phyloP scores from a whole-genome alignment of 2,113 vertebrate species.

The Willisornis vidua region DNA sequence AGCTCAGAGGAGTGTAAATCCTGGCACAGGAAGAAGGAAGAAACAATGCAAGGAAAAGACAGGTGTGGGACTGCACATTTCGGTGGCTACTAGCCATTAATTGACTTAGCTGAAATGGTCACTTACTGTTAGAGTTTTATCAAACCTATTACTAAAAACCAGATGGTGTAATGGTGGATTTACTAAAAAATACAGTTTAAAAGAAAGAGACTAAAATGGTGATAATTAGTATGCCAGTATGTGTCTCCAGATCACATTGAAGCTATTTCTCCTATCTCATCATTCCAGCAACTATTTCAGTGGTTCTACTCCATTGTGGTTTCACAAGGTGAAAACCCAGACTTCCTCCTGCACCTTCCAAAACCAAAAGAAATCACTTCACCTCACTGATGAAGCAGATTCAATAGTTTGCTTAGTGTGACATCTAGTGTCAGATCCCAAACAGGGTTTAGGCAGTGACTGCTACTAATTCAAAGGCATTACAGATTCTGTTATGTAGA shows the following conservation, averaged over 20 bases:
- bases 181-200: not conserved
- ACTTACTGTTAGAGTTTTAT: not conserved
- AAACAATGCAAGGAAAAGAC: not conserved
- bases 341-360: not conserved
- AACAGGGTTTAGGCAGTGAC: not conserved
- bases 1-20: not conserved
- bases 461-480: not conserved
- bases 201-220: not conserved
- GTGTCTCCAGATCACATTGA: not conserved
- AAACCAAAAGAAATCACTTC: not conserved
- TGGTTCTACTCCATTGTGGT: not conserved
- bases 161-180: not conserved
- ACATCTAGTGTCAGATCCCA: slow-evolving; percentile 69
- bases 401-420: slow-evolving; percentile 66
- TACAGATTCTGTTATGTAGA: not conserved
- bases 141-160: not conserved
- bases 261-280: not conserved
- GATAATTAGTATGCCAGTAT: not conserved
- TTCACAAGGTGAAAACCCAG: not conserved
- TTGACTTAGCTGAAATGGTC: not conserved
- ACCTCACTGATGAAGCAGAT: not conserved
- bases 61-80: not conserved
- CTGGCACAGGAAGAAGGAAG: not conserved
- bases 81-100: not conserved
- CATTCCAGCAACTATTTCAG: not conserved